phyloP scores from a whole-genome alignment of 2,888 invertebrate genomes.

The Rhingia campestris region DNA sequence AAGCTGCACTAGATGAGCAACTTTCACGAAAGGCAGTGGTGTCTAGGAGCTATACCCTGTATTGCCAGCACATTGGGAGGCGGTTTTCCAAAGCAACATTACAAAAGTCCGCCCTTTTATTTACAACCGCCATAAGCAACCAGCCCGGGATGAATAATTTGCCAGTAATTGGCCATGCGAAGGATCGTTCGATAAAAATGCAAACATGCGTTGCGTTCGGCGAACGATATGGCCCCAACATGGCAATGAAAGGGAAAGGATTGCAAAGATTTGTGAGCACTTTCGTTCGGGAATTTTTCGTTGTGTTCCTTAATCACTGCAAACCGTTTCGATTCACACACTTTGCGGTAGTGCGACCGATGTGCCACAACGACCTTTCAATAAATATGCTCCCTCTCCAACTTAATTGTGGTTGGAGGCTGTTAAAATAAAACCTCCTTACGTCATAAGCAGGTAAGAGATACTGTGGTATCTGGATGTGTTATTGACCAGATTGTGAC shows the following conservation, averaged over 20 bases:
- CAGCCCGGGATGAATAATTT: constrained; percentile 42
- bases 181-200: constrained; percentile 10
- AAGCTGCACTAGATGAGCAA: constrained; percentile 56
- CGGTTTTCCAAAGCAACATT: background rate
- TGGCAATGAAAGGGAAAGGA: constrained; percentile 72
- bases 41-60: constrained; percentile 6
- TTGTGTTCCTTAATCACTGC: constrained; percentile 2
- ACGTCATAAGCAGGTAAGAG: constrained; percentile 37
- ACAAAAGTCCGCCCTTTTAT: constrained; percentile 47
- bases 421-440: constrained; percentile 24
- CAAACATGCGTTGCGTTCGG: constrained; percentile 30
- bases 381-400: background rate
- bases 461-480: constrained; percentile 1
- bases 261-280: constrained; percentile 8
- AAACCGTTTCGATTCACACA: background rate
- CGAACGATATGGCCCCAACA: constrained; percentile 4
- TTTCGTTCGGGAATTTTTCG: constrained; percentile 22
- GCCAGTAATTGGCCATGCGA: constrained; percentile 33
- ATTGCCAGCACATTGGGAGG: constrained; percentile 1
- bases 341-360: background rate
- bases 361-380: constrained; percentile 21
- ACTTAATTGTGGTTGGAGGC: background rate
- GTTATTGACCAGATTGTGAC: constrained; percentile 23
- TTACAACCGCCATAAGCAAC: constrained; percentile 21
- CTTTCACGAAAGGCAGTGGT: constrained; percentile 51